phyloP scores from a whole-genome alignment of 2,888 invertebrate species.

The Drosophila limbata region DNA sequence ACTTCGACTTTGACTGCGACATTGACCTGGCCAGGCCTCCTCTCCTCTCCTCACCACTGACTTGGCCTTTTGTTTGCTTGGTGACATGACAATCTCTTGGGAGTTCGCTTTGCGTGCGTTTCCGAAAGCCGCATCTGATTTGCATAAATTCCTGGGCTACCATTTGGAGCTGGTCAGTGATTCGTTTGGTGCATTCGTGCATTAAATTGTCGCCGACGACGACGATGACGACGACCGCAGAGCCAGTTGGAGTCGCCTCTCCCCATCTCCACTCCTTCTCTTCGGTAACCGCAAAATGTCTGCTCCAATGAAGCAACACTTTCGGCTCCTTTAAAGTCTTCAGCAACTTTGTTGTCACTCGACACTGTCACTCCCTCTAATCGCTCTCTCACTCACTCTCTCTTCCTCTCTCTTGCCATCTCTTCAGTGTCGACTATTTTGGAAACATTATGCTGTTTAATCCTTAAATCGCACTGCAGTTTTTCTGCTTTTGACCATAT shows the following conservation, averaged over 20 bases:
- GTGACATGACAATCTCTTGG: slow-evolving; percentile 50
- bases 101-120: slow-evolving; percentile 11
- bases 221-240: slow-evolving; percentile 53
- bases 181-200: slow-evolving; percentile 69
- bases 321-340: slow-evolving; percentile 68
- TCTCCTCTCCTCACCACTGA: slow-evolving; percentile 9
- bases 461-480: slow-evolving; percentile 72
- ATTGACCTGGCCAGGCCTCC: slow-evolving; percentile 19
- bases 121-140: slow-evolving; percentile 55
- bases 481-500: slow-evolving; percentile 51
- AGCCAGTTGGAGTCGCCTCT: slow-evolving; percentile 26
- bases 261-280: not conserved
- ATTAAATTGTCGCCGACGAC: slow-evolving; percentile 64
- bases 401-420: not conserved
- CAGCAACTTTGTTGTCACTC: slow-evolving; percentile 67
- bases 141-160: slow-evolving; percentile 69
- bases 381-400: not conserved
- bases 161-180: slow-evolving; percentile 31
- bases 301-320: slow-evolving; percentile 33
- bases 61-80: slow-evolving; percentile 54
- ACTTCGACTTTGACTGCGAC: slow-evolving; percentile 30
- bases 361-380: not conserved
- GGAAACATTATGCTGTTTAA: slow-evolving; percentile 78
- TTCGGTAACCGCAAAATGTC: slow-evolving; percentile 40
- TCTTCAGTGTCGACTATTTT: slow-evolving; percentile 55